Base-by-base conservation (phyloP, 2,797 vertebrate genomes). In the Muscicapa striata region DNA sequence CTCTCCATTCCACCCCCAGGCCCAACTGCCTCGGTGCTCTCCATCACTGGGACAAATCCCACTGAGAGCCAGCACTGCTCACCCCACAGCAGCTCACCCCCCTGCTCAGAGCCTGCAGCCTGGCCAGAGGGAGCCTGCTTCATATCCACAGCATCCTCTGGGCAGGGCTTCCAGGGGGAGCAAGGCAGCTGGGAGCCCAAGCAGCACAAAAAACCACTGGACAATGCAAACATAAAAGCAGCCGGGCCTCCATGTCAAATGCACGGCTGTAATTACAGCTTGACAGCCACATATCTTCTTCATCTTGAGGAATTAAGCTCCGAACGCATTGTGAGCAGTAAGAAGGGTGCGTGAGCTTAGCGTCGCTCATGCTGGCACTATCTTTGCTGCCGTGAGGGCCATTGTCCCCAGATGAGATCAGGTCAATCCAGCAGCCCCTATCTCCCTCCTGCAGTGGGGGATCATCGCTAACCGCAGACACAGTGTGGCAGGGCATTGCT, bases 241-340 rank as follows among this genome's bases (percentile, higher is more conserved):
- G 84, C 17, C 5, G 0, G 58, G 88, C 66, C 69, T 59, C 54
- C 1, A 1, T 64, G 86, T 87, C 73, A 79, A 83, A 75, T 4
- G 3, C 51, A 58, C 1, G 0, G 79, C 77, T 90, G 75, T 93
- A 95, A 96, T 95, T 92, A 92, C 61, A 84, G 89, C 84, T 89
- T 96, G 94, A 95, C 94, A 95, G 90, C 89, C 88, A 79, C 75
- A 4, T 95, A 91, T 96, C 96, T 93, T 89, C 96, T 93, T 87
- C 87, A 92, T 90, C 94, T 93, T 36, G 63, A 94, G 87, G 94
- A 94, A 92, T 92, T 93, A 92, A 89, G 94, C 90, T 90, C 70
- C 63, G 68, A 54, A 84, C 2, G 32, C 94, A 93, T 81, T 94
- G 94, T 85, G 87, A 94, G 89, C 73, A 24, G 54, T 87, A 92